These are phyloP conservation scores for Ascidia mentula DNA, from an alignment of 23 tunicate species.

Conservation along the genomic window DNA sequence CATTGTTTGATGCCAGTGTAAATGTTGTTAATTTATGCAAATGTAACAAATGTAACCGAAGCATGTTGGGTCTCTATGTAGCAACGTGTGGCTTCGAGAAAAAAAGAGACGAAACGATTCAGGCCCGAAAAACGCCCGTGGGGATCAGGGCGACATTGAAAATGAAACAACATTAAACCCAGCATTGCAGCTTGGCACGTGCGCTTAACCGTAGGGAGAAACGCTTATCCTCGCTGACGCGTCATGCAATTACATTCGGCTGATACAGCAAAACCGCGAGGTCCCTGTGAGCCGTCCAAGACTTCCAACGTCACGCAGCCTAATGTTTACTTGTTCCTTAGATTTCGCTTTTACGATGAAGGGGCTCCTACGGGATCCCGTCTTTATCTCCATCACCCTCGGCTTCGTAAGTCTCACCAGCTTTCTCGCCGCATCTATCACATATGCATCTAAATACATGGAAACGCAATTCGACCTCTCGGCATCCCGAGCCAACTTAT, in stretches of 20 bases:
- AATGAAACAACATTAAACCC: too few species aligned
- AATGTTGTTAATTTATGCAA: too few species aligned
- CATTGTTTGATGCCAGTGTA: too few species aligned
- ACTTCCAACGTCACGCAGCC: background rate
- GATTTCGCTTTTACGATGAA: constrained; percentile 61
- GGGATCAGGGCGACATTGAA: too few species aligned
- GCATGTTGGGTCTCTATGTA: too few species aligned
- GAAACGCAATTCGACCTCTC: constrained; percentile 75
- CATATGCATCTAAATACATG: constrained; percentile 87
- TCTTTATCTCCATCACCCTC: constrained; percentile 67
- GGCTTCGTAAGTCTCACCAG: constrained; percentile 87
- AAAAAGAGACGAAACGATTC: too few species aligned
- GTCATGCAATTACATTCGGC: background rate
- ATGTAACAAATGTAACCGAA: too few species aligned
- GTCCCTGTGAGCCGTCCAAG: background rate
- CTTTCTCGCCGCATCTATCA: constrained; percentile 83
- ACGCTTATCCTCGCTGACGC: background rate
- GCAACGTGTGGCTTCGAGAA: too few species aligned
- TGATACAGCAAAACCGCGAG: background rate
- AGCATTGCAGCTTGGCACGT: too few species aligned
- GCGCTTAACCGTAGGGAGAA: background rate
- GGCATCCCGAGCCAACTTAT: constrained; percentile 75
- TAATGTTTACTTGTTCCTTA: constrained; percentile 11
- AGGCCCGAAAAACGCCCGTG: too few species aligned
- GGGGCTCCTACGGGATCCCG: constrained; percentile 51